These are phyloP conservation scores for Oreochromis niloticus DNA, from an alignment of 2,113 vertebrate species.

Conservation along the genomic window DNA sequence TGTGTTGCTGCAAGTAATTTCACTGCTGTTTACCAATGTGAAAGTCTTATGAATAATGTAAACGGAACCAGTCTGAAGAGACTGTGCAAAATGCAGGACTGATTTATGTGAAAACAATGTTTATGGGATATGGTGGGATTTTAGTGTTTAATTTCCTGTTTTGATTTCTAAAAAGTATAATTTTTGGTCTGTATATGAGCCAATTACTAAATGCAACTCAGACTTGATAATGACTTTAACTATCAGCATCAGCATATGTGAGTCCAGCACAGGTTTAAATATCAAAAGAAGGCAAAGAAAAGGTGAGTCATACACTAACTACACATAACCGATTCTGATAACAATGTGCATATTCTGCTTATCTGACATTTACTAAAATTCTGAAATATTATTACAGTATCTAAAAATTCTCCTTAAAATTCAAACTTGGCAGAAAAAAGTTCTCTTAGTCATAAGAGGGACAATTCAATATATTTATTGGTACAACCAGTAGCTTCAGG, in stretches of 20 bases:
- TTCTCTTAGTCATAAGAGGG: background rate
- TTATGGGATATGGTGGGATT: background rate
- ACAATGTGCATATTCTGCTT: background rate
- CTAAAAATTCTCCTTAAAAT: too few species aligned
- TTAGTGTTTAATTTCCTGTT: background rate
- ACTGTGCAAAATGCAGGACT: background rate
- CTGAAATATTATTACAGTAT: background rate
- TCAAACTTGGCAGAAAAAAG: background rate
- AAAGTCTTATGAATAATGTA: background rate
- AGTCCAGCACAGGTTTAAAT: background rate
- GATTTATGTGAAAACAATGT: background rate
- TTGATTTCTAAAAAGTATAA: background rate
- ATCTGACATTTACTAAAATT: background rate
- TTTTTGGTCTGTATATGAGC: background rate
- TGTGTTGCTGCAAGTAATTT: background rate
- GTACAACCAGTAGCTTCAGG: background rate
- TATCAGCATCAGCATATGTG: background rate
- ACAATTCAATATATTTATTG: background rate
- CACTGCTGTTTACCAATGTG: background rate
- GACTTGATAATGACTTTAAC: background rate
- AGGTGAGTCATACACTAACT: background rate
- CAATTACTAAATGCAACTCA: background rate
- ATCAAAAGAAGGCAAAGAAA: background rate
- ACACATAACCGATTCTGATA: background rate
- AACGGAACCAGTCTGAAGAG: background rate